These are phyloP conservation scores for Athene noctua DNA, from an alignment of 2,113 vertebrate genomes.

Conservation along the genomic window DNA sequence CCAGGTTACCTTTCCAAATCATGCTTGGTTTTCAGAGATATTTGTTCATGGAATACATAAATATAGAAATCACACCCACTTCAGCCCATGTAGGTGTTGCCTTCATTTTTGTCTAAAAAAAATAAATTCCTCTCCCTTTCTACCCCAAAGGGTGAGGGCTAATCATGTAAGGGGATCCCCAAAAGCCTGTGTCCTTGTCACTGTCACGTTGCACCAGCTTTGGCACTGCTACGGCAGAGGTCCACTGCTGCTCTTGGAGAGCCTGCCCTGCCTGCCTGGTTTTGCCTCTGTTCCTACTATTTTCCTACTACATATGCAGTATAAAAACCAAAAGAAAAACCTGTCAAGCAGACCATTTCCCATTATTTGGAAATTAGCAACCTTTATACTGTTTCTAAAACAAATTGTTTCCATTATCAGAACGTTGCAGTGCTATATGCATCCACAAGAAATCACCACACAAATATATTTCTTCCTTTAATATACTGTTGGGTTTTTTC, in stretches of 20 bases:
- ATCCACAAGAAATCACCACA: slow-evolving; percentile 7
- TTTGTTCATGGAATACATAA: neutral
- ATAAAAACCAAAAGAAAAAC: slow-evolving; percentile 55
- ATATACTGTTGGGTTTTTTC: neutral
- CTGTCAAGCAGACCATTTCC: slow-evolving; percentile 64
- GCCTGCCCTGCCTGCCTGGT: neutral
- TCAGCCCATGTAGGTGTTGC: neutral
- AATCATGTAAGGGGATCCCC: neutral
- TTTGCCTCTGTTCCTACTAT: neutral
- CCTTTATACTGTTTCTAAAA: slow-evolving; percentile 64
- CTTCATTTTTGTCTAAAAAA: neutral
- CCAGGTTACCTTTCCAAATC: neutral
- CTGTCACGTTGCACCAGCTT: neutral
- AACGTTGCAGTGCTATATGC: neutral
- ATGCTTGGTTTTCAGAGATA: neutral
- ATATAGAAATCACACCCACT: neutral
- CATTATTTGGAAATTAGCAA: slow-evolving; percentile 75
- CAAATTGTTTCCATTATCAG: slow-evolving; percentile 59
- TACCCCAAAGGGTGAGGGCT: neutral
- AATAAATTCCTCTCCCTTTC: neutral
- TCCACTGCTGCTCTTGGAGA: neutral
- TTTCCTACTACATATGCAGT: neutral
- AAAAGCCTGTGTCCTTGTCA: neutral
- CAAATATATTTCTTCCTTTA: neutral
- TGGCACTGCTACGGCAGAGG: neutral